Evolutionary conservation across 2,797 vertebrate genomes (phyloP).

Genomic region (Poecilia picta): DNA sequence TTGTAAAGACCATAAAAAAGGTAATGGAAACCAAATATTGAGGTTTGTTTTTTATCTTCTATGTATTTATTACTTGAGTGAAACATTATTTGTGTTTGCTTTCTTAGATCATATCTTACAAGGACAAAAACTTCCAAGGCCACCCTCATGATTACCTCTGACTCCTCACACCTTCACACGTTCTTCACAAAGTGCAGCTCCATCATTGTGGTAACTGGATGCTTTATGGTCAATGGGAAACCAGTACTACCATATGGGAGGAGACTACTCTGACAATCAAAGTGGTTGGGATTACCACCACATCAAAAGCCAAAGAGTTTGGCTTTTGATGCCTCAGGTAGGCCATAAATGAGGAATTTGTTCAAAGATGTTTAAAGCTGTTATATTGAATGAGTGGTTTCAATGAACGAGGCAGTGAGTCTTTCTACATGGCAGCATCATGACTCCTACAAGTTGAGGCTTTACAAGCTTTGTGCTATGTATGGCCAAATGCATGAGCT

Average conservation of each 20-base stretch:
- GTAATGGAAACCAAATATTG: slow-evolving; percentile 54
- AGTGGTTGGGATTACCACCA: slow-evolving; percentile 77
- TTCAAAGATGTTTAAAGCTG: background rate
- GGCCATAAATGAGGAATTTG: background rate
- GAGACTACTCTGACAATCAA: slow-evolving; percentile 81
- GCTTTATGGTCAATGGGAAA: slow-evolving; percentile 82
- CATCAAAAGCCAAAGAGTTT: no score
- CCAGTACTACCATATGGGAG: slow-evolving; percentile 79
- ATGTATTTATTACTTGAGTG: background rate
- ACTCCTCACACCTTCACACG: slow-evolving; percentile 79
- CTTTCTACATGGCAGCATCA: slow-evolving; percentile 57
- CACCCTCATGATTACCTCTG: slow-evolving; percentile 78
- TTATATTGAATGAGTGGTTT: background rate
- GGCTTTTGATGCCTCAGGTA: slow-evolving; percentile 75
- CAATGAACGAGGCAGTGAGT: background rate
- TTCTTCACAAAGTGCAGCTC: slow-evolving; percentile 82
- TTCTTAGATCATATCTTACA: slow-evolving; percentile 47
- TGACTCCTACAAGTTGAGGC: slow-evolving; percentile 75
- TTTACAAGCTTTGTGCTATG: slow-evolving; percentile 76
- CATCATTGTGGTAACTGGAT: slow-evolving; percentile 81
- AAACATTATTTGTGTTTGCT: slow-evolving; percentile 25
- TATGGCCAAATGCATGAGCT: slow-evolving; percentile 81
- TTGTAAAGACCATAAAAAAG: slow-evolving; percentile 76
- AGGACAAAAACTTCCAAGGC: slow-evolving; percentile 81
- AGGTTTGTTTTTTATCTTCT: slow-evolving; percentile 10